Conservation (phyloP, 2,888 invertebrate species). For the Tenodera sinensis region DNA sequence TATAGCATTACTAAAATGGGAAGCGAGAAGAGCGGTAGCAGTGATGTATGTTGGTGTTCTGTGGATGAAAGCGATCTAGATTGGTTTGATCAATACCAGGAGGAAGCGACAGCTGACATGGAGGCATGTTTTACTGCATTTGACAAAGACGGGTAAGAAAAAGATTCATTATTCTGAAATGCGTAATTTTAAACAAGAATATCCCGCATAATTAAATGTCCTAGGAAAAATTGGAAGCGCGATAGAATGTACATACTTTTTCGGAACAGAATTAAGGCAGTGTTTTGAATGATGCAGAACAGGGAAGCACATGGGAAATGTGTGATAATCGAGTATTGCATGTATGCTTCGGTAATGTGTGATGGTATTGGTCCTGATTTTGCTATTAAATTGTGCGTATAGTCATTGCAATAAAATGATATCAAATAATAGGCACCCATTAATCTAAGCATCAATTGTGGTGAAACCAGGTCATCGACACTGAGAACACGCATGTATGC, state of each 20-base stretch:
- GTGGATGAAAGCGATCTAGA: not conserved
- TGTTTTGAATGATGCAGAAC: not conserved
- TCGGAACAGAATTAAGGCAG: not conserved
- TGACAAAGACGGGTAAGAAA: conserved; percentile 80
- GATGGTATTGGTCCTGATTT: too few species aligned
- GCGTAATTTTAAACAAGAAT: not conserved
- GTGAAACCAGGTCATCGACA: too few species aligned
- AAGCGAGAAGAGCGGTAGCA: not conserved
- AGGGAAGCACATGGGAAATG: not conserved
- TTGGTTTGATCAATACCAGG: conserved; percentile 29
- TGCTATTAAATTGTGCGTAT: too few species aligned
- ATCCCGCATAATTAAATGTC: conserved; percentile 36
- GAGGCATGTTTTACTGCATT: conserved; percentile 89
- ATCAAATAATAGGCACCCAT: too few species aligned
- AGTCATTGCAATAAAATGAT: too few species aligned
- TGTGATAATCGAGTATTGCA: too few species aligned
- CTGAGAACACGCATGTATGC: too few species aligned
- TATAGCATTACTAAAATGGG: not conserved
- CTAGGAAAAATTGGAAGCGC: not conserved
- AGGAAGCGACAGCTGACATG: conserved; percentile 56
- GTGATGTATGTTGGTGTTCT: not conserved
- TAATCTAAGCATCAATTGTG: too few species aligned
- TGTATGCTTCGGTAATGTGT: too few species aligned
- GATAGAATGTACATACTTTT: not conserved
- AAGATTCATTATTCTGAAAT: conserved; percentile 8